Percentiles rank a stretch among this genome's conserved stretches.
These are phyloP conservation scores for Acanthacorydalis orientalis DNA, from an alignment of 2,888 invertebrate genomes.

Conservation along the genomic window DNA sequence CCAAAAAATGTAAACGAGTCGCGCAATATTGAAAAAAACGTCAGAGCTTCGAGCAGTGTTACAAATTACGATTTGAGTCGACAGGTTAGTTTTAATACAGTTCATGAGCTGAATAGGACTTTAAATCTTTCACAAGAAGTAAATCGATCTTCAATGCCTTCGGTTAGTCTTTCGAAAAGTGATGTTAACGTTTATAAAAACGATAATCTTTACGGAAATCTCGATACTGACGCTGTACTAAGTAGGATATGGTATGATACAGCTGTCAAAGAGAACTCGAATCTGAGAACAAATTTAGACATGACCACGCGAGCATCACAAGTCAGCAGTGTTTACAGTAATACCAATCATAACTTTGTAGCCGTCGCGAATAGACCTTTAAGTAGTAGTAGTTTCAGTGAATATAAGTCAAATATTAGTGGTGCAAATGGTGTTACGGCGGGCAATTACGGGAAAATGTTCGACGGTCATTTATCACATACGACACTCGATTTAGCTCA, in stretches of 20 bases:
- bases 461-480: neutral
- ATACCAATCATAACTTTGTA: slow-evolving; percentile 20
- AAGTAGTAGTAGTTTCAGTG: neutral
- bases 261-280: slow-evolving; percentile 13
- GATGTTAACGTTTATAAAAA: neutral
- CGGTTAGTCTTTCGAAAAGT: too few relatives aligned
- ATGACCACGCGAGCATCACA: slow-evolving; percentile 2
- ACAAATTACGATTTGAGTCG: slow-evolving; percentile 10
- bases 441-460: neutral
- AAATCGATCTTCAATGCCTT: too few relatives aligned
- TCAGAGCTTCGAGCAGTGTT: neutral
- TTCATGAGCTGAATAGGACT: neutral
- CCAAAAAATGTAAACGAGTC: slow-evolving; percentile 14
- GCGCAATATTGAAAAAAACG: neutral
- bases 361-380: slow-evolving; percentile 24
- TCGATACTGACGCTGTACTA: slow-evolving; percentile 24
- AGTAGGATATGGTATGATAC: slow-evolving; percentile 34
- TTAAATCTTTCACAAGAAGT: too few relatives aligned
- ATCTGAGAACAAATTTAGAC: neutral
- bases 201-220: neutral
- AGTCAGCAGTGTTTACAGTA: neutral
- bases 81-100: slow-evolving; percentile 8
- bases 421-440: slow-evolving; percentile 17
- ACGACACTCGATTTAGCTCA: slow-evolving; percentile 6
- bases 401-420: slow-evolving; percentile 12